These are phyloP conservation scores for Mola mola DNA, from an alignment of 2,113 vertebrate species.

Conservation along the genomic window DNA sequence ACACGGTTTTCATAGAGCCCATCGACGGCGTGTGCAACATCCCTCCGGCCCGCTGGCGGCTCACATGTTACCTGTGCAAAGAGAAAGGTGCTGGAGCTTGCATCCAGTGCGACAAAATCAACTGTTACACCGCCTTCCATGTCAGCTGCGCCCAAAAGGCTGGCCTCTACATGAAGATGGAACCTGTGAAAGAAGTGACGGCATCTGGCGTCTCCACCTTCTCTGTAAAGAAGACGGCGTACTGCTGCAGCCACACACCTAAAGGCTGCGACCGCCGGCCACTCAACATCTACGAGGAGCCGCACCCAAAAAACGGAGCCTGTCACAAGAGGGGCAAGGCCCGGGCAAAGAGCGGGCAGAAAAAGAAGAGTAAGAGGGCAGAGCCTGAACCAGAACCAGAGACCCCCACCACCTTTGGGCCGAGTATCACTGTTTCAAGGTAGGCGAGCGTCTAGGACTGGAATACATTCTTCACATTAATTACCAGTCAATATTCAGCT, in stretches of 20 bases:
- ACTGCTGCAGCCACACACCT: conserved; percentile 94
- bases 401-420: conserved; percentile 85
- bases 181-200: conserved; percentile 89
- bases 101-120: conserved; percentile 97
- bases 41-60: conserved; percentile 96
- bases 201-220: conserved; percentile 82
- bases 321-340: conserved; percentile 86
- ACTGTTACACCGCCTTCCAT: conserved; percentile 98
- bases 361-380: conserved; percentile 87
- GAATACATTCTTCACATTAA: neutral
- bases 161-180: conserved; percentile 97
- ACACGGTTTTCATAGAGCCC: conserved; percentile 98
- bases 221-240: conserved; percentile 97
- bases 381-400: conserved; percentile 81
- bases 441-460: conserved; percentile 56
- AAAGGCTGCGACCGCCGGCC: conserved; percentile 89
- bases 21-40: conserved; percentile 97
- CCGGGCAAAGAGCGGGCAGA: conserved; percentile 86
- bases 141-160: conserved; percentile 97
- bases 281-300: conserved; percentile 91
- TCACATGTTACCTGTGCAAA: conserved; percentile 98
- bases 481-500: no score
- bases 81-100: conserved; percentile 95
- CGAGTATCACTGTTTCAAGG: conserved; percentile 95
- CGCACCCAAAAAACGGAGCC: conserved; percentile 86